phyloP scores from a whole-genome alignment of 2,888 invertebrate species.

The Volucella bombylans region DNA sequence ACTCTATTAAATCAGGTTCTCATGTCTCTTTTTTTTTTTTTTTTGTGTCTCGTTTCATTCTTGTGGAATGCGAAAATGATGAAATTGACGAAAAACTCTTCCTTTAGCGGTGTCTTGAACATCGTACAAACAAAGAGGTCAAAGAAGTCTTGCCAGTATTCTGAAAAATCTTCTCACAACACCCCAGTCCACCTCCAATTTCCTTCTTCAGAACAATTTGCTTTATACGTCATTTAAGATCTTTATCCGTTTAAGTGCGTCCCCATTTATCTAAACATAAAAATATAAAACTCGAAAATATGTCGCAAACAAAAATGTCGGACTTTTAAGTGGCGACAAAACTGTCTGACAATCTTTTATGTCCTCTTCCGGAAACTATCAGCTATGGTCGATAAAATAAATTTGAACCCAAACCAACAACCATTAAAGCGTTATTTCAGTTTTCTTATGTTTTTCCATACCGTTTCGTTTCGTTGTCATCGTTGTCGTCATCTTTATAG shows the following conservation, averaged over 20 bases:
- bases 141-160: too few species aligned
- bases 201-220: conserved; percentile 41
- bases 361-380: conserved; percentile 40
- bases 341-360: conserved; percentile 48
- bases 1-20: too few species aligned
- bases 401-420: conserved; percentile 53
- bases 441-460: conserved; percentile 11
- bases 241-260: conserved; percentile 50
- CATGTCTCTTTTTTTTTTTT: too few species aligned
- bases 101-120: too few species aligned
- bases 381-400: conserved; percentile 45
- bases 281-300: conserved; percentile 30
- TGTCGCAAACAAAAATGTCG: conserved; percentile 41
- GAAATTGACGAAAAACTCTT: too few species aligned
- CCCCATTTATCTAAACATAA: conserved; percentile 22
- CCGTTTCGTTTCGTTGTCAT: conserved; percentile 29
- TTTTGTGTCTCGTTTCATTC: too few species aligned
- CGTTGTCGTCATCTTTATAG: conserved; percentile 34
- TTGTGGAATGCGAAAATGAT: too few species aligned
- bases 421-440: conserved; percentile 50
- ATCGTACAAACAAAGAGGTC: too few species aligned
- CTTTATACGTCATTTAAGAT: conserved; percentile 56
- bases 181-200: neutral
- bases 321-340: conserved; percentile 61
- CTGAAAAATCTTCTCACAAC: neutral